Conservation (phyloP, 2,888 invertebrate genomes). For the Noctua pronuba region DNA sequence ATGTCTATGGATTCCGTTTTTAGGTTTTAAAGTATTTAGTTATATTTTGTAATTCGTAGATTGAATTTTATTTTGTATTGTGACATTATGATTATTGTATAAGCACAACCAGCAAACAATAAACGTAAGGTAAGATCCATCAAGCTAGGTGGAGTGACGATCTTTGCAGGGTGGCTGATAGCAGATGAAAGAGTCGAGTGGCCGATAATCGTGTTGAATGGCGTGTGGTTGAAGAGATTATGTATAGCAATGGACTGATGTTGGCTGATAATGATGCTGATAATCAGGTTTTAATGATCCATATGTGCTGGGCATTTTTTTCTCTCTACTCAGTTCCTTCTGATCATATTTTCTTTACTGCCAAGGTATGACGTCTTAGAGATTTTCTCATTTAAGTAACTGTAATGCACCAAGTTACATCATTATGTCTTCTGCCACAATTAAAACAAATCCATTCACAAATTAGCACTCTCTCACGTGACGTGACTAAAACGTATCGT, state of each 20-base stretch:
- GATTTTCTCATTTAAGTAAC: not conserved
- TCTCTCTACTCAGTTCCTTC: not conserved
- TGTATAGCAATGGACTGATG: not conserved
- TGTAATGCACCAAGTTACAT: not conserved
- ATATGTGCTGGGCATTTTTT: not conserved
- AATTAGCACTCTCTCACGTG: constrained; percentile 23
- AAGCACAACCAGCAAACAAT: not conserved
- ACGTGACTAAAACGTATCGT: constrained; percentile 27
- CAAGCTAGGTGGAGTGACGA: not conserved
- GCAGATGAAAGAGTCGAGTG: not conserved
- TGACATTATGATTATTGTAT: not conserved
- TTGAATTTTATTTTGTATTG: not conserved
- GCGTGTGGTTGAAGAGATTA: not conserved
- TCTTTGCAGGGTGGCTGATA: not conserved
- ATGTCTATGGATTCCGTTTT: not conserved
- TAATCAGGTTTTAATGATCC: not conserved
- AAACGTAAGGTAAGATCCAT: too few relatives aligned
- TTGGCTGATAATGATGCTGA: not conserved
- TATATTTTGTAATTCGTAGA: not conserved
- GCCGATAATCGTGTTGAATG: not conserved
- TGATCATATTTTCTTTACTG: not conserved
- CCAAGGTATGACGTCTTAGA: not conserved
- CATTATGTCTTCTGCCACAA: too few relatives aligned
- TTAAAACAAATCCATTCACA: constrained; percentile 8
- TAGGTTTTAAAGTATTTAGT: not conserved